phyloP scores from a whole-genome alignment of 30 jellyfish, hydroid and myxozoan genomes.

The Turritopsis dohrnii region DNA sequence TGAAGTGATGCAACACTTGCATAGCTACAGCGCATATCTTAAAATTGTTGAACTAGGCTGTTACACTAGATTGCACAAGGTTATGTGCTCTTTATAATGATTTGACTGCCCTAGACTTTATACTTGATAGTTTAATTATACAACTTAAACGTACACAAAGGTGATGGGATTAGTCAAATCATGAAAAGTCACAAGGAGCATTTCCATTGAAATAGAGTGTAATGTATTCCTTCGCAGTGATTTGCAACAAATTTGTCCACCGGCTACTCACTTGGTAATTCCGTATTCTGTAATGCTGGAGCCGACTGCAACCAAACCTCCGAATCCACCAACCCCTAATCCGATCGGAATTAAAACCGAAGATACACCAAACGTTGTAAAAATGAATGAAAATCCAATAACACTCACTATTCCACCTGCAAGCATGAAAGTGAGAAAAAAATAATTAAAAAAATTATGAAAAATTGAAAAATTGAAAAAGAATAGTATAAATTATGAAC shows the following conservation, averaged over 20 bases:
- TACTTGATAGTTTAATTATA: too few species aligned
- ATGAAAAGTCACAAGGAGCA: neutral
- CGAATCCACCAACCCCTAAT: neutral
- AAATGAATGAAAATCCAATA: constrained; percentile 7
- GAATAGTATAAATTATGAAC: too few species aligned
- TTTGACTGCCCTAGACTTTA: too few species aligned
- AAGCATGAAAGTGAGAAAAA: neutral
- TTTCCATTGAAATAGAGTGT: neutral
- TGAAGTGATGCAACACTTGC: too few species aligned
- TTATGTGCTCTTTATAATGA: too few species aligned
- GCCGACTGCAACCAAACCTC: constrained; percentile 42
- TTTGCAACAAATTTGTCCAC: neutral
- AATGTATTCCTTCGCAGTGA: neutral
- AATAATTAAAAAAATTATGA: too few species aligned
- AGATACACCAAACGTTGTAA: constrained; percentile 23
- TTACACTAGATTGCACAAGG: too few species aligned
- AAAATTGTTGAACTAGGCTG: too few species aligned
- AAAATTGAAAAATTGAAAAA: too few species aligned
- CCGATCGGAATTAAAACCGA: constrained; percentile 12
- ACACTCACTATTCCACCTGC: constrained; percentile 13
- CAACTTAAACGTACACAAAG: too few species aligned
- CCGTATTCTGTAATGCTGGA: constrained; percentile 42
- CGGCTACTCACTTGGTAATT: neutral
- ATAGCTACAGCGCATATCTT: too few species aligned
- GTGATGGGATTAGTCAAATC: too few species aligned